These are phyloP conservation scores for Uria lomvia DNA, from an alignment of 2,113 vertebrate genomes.

Conservation along the genomic window DNA sequence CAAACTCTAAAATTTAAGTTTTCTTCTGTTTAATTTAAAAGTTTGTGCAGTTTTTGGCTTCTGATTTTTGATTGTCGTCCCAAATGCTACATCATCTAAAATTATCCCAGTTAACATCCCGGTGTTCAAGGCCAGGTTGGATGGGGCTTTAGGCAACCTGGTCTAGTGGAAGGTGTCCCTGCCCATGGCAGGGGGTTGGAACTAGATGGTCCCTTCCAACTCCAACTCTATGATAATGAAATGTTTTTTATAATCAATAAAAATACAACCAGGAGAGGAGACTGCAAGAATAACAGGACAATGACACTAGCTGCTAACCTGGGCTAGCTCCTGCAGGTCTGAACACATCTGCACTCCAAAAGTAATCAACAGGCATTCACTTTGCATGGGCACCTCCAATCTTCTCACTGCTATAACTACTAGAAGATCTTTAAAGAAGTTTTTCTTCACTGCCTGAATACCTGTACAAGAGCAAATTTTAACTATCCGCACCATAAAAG, in stretches of 20 bases:
- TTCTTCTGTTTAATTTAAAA: neutral
- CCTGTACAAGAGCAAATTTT: neutral
- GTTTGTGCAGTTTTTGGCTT: neutral
- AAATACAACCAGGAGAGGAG: neutral
- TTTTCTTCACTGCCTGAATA: neutral
- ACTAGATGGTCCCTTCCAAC: neutral
- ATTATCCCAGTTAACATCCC: neutral
- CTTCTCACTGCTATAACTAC: neutral
- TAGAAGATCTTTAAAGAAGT: neutral
- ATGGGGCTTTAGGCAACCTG: neutral
- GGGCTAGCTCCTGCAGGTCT: neutral
- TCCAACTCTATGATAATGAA: neutral
- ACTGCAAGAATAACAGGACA: neutral
- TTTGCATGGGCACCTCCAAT: neutral
- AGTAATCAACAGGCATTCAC: neutral
- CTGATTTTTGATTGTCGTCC: neutral
- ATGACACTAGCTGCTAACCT: neutral
- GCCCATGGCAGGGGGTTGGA: neutral
- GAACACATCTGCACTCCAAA: neutral
- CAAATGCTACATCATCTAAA: neutral
- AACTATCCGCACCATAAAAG: neutral
- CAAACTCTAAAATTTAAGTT: neutral
- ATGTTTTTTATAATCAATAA: neutral
- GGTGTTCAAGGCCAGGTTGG: neutral
- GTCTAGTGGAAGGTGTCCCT: neutral